Conservation (phyloP, 2,797 vertebrate species). For the Lagocephalus sceleratus region DNA sequence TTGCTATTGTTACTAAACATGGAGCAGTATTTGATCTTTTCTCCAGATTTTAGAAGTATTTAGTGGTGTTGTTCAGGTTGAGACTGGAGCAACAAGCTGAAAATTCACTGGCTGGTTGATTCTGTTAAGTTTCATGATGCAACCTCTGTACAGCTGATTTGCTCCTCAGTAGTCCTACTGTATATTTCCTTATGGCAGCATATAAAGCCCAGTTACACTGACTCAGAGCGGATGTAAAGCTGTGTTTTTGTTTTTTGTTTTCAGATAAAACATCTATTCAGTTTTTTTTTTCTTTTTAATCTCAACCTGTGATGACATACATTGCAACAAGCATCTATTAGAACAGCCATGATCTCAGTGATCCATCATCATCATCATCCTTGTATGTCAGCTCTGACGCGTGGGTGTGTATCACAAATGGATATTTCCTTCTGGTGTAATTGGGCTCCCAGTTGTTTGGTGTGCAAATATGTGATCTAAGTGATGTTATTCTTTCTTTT, state of each 20-base stretch:
- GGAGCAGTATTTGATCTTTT: slow-evolving; percentile 25
- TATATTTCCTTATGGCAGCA: slow-evolving; percentile 25
- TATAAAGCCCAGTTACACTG: slow-evolving; percentile 41
- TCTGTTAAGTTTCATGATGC: slow-evolving; percentile 29
- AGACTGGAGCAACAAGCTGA: slow-evolving; percentile 35
- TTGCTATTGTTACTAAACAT: slow-evolving; percentile 16
- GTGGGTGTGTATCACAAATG: not conserved
- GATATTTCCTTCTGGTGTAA: slow-evolving; percentile 28
- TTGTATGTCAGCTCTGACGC: not conserved
- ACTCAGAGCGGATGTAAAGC: slow-evolving; percentile 1
- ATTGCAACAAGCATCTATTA: not conserved
- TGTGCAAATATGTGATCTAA: slow-evolving; percentile 33
- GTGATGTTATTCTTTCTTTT: slow-evolving; percentile 39
- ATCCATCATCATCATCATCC: not conserved
- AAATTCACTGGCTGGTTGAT: slow-evolving; percentile 35
- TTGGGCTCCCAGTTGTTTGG: slow-evolving; percentile 28
- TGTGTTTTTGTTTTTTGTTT: slow-evolving; percentile 6
- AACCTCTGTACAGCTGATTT: slow-evolving; percentile 7
- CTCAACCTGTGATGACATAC: no score
- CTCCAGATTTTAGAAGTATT: slow-evolving; percentile 21
- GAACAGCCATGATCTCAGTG: not conserved
- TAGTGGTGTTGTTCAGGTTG: slow-evolving; percentile 36
- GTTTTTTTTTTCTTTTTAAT: no score
- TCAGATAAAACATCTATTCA: not conserved
- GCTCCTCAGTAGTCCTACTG: slow-evolving; percentile 2